These are phyloP conservation scores for Bimastos eiseni DNA, from an alignment of 2,888 invertebrate genomes.

Conservation along the genomic window DNA sequence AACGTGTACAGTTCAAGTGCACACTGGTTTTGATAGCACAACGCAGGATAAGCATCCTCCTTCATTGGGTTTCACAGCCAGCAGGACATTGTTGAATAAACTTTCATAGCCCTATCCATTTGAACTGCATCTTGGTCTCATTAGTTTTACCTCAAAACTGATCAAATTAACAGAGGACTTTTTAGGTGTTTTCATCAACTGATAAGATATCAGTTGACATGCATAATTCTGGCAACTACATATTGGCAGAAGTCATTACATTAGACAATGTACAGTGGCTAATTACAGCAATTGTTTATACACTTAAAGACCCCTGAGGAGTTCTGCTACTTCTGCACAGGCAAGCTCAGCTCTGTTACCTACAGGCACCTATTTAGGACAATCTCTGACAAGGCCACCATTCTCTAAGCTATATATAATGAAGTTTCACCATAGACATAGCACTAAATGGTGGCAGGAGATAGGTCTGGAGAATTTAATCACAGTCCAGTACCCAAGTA, in stretches of 20 bases:
- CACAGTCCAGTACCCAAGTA: neutral
- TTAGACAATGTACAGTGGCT: neutral
- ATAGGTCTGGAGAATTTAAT: constrained; percentile 3
- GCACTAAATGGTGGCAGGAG: neutral
- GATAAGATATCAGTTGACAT: neutral
- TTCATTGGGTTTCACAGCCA: neutral
- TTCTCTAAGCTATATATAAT: neutral
- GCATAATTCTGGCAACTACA: no score
- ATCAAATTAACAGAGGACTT: neutral
- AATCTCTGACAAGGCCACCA: no score
- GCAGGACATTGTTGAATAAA: neutral
- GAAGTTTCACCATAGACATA: neutral
- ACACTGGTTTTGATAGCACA: neutral
- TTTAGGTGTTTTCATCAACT: constrained; percentile 7
- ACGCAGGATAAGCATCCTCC: neutral
- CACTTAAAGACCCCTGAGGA: neutral
- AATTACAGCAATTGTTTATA: neutral
- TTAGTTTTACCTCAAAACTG: neutral
- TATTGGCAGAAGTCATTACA: neutral
- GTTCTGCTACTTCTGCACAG: no score
- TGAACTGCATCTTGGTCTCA: neutral
- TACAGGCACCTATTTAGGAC: neutral
- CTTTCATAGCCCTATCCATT: neutral
- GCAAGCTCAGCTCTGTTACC: no score
- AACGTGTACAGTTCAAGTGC: neutral